A percentile compares a stretch with the other conserved stretches of the same genome.
Evolutionary conservation across 64 coral and sea anemone genomes (phyloP).

Genomic region (Porites lutea): DNA sequence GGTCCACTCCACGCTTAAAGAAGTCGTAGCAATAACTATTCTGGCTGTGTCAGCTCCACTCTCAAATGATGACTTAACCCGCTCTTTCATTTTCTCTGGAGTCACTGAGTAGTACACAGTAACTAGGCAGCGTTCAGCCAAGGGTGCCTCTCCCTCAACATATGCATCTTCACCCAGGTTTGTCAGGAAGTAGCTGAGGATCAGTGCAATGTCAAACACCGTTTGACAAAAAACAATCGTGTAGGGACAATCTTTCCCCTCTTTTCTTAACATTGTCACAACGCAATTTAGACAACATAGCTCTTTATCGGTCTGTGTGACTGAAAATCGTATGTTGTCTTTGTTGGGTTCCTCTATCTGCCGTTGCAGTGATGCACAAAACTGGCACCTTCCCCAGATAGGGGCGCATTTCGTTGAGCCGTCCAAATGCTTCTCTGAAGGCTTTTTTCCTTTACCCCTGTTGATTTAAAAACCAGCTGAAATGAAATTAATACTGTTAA

Average conservation of each 20-base stretch:
- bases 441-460: slow-evolving; percentile 63
- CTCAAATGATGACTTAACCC: slow-evolving; percentile 12
- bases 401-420: slow-evolving; percentile 44
- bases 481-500: no score
- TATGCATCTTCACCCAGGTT: slow-evolving; percentile 40
- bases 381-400: not conserved
- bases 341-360: slow-evolving; percentile 54
- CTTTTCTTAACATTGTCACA: not conserved
- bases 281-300: slow-evolving; percentile 43
- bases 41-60: not conserved
- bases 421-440: slow-evolving; percentile 60
- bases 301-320: slow-evolving; percentile 18
- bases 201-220: slow-evolving; percentile 9
- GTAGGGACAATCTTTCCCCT: not conserved
- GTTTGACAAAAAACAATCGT: slow-evolving; percentile 14
- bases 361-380: slow-evolving; percentile 40
- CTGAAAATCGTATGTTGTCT: slow-evolving; percentile 39
- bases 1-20: not conserved
- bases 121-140: slow-evolving; percentile 6
- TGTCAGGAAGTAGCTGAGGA: slow-evolving; percentile 33
- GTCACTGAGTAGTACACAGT: slow-evolving; percentile 29
- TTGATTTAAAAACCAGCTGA: not conserved
- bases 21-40: not conserved
- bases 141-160: not conserved
- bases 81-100: not conserved